Evolutionary conservation across 2,888 invertebrate genomes (phyloP).

Genomic region (Halocaridina rubra): DNA sequence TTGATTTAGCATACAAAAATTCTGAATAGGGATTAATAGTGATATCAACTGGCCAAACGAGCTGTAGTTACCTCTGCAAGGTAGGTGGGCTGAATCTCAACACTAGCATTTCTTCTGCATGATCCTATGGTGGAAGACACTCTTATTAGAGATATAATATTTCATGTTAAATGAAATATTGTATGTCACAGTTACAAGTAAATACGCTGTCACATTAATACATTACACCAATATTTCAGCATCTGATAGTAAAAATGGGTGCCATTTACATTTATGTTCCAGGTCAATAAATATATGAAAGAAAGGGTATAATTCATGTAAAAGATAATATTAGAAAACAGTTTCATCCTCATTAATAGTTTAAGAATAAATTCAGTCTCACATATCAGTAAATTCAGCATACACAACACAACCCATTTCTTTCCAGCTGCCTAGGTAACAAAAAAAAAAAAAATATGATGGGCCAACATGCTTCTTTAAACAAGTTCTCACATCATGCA

Average conservation of each 20-base stretch:
- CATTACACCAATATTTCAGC: no score
- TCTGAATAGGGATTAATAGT: neutral
- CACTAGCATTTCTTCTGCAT: constrained; percentile 52
- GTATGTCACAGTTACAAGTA: neutral
- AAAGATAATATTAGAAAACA: neutral
- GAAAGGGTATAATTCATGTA: neutral
- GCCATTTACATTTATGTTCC: neutral
- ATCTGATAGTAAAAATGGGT: no score
- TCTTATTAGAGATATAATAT: neutral
- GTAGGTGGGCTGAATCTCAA: constrained; percentile 46
- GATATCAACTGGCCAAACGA: neutral
- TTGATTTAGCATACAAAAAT: neutral
- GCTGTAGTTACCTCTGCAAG: constrained; percentile 28
- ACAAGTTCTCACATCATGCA: no score
- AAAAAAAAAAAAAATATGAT: no score
- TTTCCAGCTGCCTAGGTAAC: no score
- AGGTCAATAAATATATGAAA: neutral
- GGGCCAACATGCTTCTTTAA: no score
- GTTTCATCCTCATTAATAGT: neutral
- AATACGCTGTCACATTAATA: no score
- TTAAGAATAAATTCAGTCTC: neutral
- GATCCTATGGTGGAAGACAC: constrained; percentile 36
- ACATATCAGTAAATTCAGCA: neutral
- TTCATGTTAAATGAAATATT: neutral
- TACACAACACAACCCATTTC: no score